These are phyloP conservation scores for Manis pentadactyla DNA, from an alignment of 2,797 vertebrate species.

Conservation along the genomic window DNA sequence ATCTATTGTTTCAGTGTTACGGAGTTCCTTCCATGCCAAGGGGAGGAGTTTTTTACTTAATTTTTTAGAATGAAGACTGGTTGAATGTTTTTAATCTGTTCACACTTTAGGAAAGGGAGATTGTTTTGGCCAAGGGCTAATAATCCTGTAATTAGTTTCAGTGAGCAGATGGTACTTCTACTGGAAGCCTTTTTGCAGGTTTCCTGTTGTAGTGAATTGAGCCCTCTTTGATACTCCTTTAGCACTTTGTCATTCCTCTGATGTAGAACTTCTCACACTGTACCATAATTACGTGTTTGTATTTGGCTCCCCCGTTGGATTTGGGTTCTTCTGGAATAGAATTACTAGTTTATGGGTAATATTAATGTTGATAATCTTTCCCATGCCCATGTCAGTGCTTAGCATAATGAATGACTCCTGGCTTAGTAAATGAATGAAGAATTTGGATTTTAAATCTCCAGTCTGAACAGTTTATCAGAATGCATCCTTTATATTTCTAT, in stretches of 20 bases:
- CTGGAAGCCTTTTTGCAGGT: conserved; percentile 15
- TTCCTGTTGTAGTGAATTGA: conserved; percentile 16
- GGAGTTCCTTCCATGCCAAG: neutral
- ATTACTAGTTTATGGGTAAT: conserved; percentile 42
- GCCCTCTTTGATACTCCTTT: neutral
- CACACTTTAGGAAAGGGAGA: neutral
- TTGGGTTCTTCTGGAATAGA: conserved; percentile 15
- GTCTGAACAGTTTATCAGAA: conserved; percentile 34
- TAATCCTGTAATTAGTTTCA: conserved; percentile 19
- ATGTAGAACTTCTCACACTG: neutral
- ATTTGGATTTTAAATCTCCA: conserved; percentile 52
- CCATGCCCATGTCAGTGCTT: conserved; percentile 13
- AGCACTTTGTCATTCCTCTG: conserved; percentile 20
- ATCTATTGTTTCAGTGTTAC: conserved; percentile 11
- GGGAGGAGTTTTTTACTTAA: neutral
- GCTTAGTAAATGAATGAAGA: conserved; percentile 50
- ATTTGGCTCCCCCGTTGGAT: conserved; percentile 32
- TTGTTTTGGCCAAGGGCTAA: neutral
- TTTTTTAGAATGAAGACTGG: conserved; percentile 1
- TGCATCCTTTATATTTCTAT: conserved; percentile 22
- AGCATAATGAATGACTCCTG: conserved; percentile 31
- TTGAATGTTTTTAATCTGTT: conserved; percentile 37
- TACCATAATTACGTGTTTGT: conserved; percentile 37
- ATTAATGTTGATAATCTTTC: conserved; percentile 45
- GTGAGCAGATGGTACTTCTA: conserved; percentile 23